Percentiles rank a stretch among this genome's conserved stretches.
phyloP scores from a whole-genome alignment of 1,140 invertebrate species.

The Cheumatopsyche charites region DNA sequence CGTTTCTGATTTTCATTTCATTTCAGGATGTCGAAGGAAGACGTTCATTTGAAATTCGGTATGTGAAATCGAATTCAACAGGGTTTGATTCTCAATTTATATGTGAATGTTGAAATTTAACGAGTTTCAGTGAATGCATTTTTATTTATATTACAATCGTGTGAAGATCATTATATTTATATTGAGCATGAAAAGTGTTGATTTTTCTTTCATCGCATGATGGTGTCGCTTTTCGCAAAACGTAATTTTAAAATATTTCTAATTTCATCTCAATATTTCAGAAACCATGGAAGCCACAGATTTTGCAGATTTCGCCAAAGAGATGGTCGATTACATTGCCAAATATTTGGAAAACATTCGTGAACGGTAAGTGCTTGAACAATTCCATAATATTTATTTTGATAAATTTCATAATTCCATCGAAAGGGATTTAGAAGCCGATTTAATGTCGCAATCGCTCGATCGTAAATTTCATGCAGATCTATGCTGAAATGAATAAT shows the following conservation, averaged over 20 bases:
- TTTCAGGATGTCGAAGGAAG: slow-evolving; percentile 46
- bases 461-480: too few species aligned
- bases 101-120: too few species aligned
- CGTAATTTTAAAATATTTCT: slow-evolving; percentile 33
- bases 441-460: too few species aligned
- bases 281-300: slow-evolving; percentile 75
- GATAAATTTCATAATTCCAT: neutral
- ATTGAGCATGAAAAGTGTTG: neutral
- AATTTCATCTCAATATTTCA: slow-evolving; percentile 50
- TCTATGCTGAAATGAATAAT: too few species aligned
- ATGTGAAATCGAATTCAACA: slow-evolving; percentile 14
- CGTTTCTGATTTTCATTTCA: neutral
- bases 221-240: neutral
- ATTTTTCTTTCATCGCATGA: neutral
- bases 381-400: neutral
- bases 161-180: neutral
- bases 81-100: too few species aligned
- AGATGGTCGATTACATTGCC: slow-evolving; percentile 81
- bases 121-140: neutral
- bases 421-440: too few species aligned
- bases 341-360: slow-evolving; percentile 85
- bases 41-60: slow-evolving; percentile 43
- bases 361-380: slow-evolving; percentile 68
- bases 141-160: neutral
- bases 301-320: slow-evolving; percentile 79